These are phyloP conservation scores for Melanotaenia duboulayi DNA, from an alignment of 2,113 vertebrate genomes.

Conservation along the genomic window DNA sequence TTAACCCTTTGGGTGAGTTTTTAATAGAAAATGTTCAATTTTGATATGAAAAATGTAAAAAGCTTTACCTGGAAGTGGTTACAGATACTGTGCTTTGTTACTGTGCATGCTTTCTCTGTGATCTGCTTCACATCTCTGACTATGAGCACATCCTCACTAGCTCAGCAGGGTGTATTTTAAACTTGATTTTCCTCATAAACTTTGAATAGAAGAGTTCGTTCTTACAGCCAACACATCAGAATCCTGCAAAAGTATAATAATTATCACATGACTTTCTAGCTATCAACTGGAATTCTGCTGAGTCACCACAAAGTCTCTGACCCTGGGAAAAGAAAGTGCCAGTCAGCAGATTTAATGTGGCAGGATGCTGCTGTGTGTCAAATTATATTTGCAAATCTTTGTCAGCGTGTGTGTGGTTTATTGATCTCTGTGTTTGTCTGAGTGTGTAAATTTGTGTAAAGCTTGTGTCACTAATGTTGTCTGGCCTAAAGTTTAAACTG, in stretches of 20 bases:
- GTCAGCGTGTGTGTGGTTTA: constrained; percentile 4
- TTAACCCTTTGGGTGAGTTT: no score
- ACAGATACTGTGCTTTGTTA: no score
- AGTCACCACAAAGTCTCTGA: constrained; percentile 20
- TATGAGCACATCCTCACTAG: no score
- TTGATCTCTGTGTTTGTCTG: constrained; percentile 10
- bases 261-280: constrained; percentile 8
- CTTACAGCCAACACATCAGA: neutral
- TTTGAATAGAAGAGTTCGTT: no score
- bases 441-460: neutral
- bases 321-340: constrained; percentile 17
- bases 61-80: no score
- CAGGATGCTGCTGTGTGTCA: neutral
- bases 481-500: neutral
- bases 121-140: no score
- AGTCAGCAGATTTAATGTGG: constrained; percentile 37
- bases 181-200: no score
- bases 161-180: no score
- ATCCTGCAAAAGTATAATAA: neutral
- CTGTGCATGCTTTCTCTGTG: no score
- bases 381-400: constrained; percentile 10
- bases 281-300: constrained; percentile 22
- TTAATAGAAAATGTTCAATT: no score
- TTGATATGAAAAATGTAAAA: no score
- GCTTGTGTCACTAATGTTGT: neutral